Percentiles rank a stretch among this genome's conserved stretches.
Evolutionary conservation across 2,113 vertebrate species (phyloP).

Genomic region (Aegotheles bennettii): DNA sequence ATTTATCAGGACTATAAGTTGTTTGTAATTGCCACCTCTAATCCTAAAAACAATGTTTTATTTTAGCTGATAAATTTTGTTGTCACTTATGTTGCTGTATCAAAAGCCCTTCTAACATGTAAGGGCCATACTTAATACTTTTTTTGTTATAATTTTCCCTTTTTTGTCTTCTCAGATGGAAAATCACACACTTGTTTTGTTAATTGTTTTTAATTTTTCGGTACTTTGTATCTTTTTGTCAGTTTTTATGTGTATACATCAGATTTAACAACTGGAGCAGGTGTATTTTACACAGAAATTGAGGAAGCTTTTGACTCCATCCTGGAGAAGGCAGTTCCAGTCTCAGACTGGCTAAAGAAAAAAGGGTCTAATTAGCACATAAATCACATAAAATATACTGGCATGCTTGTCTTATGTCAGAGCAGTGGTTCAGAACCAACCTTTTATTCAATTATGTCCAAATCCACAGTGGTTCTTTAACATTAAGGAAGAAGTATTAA

Average conservation of each 20-base stretch:
- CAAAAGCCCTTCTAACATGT: not conserved
- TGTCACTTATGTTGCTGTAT: not conserved
- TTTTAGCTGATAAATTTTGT: not conserved
- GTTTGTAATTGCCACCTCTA: not conserved
- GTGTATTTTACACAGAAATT: not conserved
- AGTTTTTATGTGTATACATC: not conserved
- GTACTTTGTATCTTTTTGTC: not conserved
- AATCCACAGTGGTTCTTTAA: not conserved
- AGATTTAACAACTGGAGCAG: not conserved
- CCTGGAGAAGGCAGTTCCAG: not conserved
- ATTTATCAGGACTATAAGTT: not conserved
- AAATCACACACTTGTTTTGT: not conserved
- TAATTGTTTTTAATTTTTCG: not conserved
- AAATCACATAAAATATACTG: not conserved
- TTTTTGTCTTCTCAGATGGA: not conserved
- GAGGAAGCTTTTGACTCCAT: not conserved
- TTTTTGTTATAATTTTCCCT: not conserved
- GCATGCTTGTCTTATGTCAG: not conserved
- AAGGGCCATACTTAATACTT: not conserved
- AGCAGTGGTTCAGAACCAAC: not conserved
- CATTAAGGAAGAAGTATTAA: not conserved
- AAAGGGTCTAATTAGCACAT: not conserved
- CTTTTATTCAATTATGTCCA: not conserved
- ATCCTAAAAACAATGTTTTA: not conserved
- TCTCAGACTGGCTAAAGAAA: not conserved